Percentiles rank a stretch among this genome's conserved stretches.
These are phyloP conservation scores for Apis cerana DNA, from an alignment of 1,140 invertebrate species.

Conservation along the genomic window DNA sequence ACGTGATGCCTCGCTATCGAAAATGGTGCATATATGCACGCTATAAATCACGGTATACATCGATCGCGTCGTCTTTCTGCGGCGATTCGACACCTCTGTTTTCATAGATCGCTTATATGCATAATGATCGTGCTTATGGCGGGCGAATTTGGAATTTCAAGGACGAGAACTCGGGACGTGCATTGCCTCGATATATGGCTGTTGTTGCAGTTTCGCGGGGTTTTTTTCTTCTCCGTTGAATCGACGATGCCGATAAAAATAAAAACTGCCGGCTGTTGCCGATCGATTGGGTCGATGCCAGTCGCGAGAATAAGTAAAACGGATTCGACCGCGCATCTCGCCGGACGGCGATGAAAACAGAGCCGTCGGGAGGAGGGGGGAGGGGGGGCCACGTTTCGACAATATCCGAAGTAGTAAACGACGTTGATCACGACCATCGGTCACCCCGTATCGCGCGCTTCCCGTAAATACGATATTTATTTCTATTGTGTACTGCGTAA, in stretches of 20 bases:
- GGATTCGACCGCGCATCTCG: not conserved
- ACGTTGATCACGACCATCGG: not conserved
- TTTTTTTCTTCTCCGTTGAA: not conserved
- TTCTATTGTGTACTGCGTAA: conserved; percentile 21
- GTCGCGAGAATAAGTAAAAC: not conserved
- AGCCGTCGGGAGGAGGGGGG: not conserved
- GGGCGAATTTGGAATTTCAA: conserved; percentile 66
- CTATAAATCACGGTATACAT: conserved; percentile 16
- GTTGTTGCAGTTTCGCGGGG: conserved; percentile 16
- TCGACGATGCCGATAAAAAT: conserved; percentile 17
- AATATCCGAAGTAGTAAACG: not conserved
- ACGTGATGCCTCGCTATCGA: not conserved
- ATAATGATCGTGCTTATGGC: conserved; percentile 48
- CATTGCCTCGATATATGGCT: conserved; percentile 46
- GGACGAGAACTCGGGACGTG: conserved; percentile 50
- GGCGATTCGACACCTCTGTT: conserved; percentile 41
- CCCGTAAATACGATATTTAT: conserved; percentile 12
- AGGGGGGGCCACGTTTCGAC: not conserved
- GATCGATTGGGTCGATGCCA: conserved; percentile 41
- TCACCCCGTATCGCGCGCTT: not conserved
- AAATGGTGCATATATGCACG: not conserved
- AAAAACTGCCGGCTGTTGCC: not conserved
- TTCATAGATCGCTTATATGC: conserved; percentile 54
- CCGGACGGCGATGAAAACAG: not conserved
- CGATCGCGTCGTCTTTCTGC: not conserved